These are phyloP conservation scores for Lasaia peninsularis DNA, from an alignment of 1,140 invertebrate genomes.

Conservation along the genomic window DNA sequence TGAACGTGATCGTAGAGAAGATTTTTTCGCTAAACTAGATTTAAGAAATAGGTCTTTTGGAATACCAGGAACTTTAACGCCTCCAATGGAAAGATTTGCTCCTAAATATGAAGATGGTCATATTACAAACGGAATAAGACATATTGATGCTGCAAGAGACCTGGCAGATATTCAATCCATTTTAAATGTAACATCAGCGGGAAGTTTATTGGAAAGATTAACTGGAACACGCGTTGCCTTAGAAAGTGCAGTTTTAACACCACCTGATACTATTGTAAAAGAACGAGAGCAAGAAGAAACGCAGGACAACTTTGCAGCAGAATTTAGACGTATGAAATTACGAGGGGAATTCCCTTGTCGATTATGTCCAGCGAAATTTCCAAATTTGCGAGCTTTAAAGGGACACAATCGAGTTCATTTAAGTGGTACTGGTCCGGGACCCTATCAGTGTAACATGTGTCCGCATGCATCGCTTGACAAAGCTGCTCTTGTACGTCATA, in stretches of 20 bases:
- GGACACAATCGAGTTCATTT: constrained; percentile 91
- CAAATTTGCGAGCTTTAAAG: constrained; percentile 92
- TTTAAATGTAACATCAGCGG: constrained; percentile 84
- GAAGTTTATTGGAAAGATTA: constrained; percentile 79
- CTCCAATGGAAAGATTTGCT: constrained; percentile 63
- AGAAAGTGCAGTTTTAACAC: constrained; percentile 58
- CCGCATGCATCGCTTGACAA: constrained; percentile 93
- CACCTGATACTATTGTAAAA: constrained; percentile 55
- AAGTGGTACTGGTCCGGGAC: constrained; percentile 82
- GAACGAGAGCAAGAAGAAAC: constrained; percentile 83
- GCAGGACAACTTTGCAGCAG: constrained; percentile 87
- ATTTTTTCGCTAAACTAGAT: constrained; percentile 89
- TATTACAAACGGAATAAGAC: constrained; percentile 54
- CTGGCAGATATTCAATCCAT: constrained; percentile 92
- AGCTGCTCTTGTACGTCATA: constrained; percentile 91
- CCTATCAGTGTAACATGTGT: constrained; percentile 95
- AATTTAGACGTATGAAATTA: constrained; percentile 90
- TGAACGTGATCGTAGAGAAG: constrained; percentile 80
- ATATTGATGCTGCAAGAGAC: constrained; percentile 80
- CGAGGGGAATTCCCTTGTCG: constrained; percentile 93
- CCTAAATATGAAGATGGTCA: constrained; percentile 61
- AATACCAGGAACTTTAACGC: constrained; percentile 71
- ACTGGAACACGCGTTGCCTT: constrained; percentile 58
- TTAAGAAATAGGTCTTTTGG: constrained; percentile 82
- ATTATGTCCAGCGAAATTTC: constrained; percentile 89